Base-by-base conservation (phyloP, 2,797 vertebrate genomes). In the Glyptemys insculpta region DNA sequence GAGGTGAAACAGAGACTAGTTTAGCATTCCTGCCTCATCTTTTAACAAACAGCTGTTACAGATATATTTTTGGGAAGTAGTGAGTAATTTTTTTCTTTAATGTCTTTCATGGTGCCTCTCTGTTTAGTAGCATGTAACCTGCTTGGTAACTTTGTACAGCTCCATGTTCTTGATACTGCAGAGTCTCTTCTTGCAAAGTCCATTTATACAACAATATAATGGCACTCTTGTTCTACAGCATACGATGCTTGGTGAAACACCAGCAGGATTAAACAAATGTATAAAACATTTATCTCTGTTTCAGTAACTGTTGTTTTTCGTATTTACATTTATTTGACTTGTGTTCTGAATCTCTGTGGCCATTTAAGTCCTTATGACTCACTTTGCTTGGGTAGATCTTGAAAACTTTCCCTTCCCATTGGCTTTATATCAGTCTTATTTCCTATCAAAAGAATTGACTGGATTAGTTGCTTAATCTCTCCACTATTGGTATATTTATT, bases 401-500 rank as follows among this genome's bases (percentile, higher is more conserved):
- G 37, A 83, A 92, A 96, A 50, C 4, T 49, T 91, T n/a, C 49
- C 10, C 31, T 52, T 52, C 21, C 14, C 31, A 4, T 90, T 92
- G 0, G 0, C 16, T 87, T 92, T 80, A 21, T 83, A 50, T 5
- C 4, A 89, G 47, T 29, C 5, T 1, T 84, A 72, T 68, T 78
- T 78, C 44, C 74, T 47, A 3, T 15, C 37, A 79, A 52, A 14
- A 27, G 18, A 12, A 37, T 23, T 37, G 9, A 65, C 88, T 78
- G 88, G 52, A 86, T 91, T 79, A 68, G 11, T 29, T 90, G 53
- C 76, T 88, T 85, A 29, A 88, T 92, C 81, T 92, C 68, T 47
- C 34, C 12, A 2, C 15, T 56, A 85, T 56, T 76, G 15, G 54
- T 91, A 59, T 91, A 65, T 80, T 72, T 79, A 86, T 5, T 23